Base-by-base conservation (phyloP, 2,888 invertebrate species). In the Enoplolaimus lenunculus region DNA sequence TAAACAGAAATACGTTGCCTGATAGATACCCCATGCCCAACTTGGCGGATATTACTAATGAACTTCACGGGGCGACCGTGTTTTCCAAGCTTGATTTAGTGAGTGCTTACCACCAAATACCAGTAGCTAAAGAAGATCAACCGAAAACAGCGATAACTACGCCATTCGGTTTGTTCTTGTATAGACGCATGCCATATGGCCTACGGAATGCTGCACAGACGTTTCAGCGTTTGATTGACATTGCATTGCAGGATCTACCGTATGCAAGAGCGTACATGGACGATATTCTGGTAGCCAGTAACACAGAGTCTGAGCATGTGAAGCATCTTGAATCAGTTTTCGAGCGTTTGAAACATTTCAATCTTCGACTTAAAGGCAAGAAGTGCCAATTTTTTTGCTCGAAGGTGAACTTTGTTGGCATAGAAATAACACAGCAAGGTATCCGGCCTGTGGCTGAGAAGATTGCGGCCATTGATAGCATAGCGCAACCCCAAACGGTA, bases 81-180 rank as follows among this genome's bases (percentile, higher is more conserved):
- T 64, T 64, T 29, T n/a, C 67, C 31, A 26, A 21, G 28, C 71
- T 73, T 13, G 68, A 71, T 28, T 33, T 34, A 34, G 60, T 29
- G 13, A 34, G 62, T 13, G 71, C 60, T 16, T 71, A 71, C 72
- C 64, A 64, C 59, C 68, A 72, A 29, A 13, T 71, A 0, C 28
- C 59, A 30, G 59, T 74, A 1, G 28, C 30, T 16, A 70, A 73
- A 69, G 59, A 69, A 26, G 70, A 70, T 31, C 70, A 70, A 34
- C n/a, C 29, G 3, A 71, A 74, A n/a, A 72, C 74, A 29, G 72
- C 73, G n/a, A 71, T 74, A 31, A 57, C 60, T 2, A 71, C 74
- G 2, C 60, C 69, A 26, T n/a, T n/a, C 13, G 72, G 75, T 1
- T 72, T 73, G 30, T 75, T 66, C 31, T 70, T 74, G 31, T 74